Base-by-base conservation (phyloP, 2,797 vertebrate genomes). In the Coregonus ussuriensis region DNA sequence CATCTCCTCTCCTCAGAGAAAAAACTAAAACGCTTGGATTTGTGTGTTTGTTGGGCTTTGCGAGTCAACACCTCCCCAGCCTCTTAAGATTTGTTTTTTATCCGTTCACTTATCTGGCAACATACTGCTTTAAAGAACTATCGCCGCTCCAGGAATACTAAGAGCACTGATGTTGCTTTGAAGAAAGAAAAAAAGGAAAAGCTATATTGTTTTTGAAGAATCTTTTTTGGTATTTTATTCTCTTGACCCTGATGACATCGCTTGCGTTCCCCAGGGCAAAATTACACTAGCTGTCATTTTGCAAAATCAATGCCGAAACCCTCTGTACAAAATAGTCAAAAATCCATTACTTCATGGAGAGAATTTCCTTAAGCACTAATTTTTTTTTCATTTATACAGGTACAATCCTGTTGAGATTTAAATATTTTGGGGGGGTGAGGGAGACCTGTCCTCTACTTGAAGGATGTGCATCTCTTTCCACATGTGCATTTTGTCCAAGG, bases 81-180 rank as follows among this genome's bases (percentile, higher is more conserved):
- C 71, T 77, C 82, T 79, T 76, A 71, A 81, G 83, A 87, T 81
- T 72, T 80, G 74, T 76, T 67, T 78, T 77, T 71, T 83, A 86
- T 80, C 77, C 59, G 71, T 77, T 83, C 70, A 71, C 77, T 79
- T 81, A 77, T 85, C 82, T 56, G 74, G 41, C 25, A 75, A 77
- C 74, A 75, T 15, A 72, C 79, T 35, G 18, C 21, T 75, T 81
- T 54, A 79, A 83, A 85, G 78, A 78, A 82, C 80, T 75, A 77
- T 59, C 53, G 5, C 37, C 13, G 18, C 35, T 29, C 66, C 70
- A 72, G 75, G 52, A 68, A 81, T 68, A 81, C 51, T 18, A 67
- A 79, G 52, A 41, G 53, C 13, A 31, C 52, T 54, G 14, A 72
- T 16, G 25, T 14, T 53, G 71, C 25, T 53, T 76, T 47, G 21